Evolutionary conservation across 2,888 invertebrate species (phyloP).

Genomic region (Diloba caeruleocephala): DNA sequence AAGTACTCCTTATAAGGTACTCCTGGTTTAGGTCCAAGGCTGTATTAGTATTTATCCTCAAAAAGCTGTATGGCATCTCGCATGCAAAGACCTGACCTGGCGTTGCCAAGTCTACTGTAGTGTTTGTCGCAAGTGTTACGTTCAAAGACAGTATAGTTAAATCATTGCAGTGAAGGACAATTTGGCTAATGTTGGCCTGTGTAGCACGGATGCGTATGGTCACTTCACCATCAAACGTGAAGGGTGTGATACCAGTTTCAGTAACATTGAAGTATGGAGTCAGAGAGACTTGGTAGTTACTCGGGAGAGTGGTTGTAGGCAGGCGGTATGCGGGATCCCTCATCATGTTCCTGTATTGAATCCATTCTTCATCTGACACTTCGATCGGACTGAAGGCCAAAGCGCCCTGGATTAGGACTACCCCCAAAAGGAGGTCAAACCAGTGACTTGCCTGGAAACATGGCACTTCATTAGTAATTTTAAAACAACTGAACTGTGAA

Average conservation of each 20-base stretch:
- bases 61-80: conserved; percentile 67
- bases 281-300: conserved; percentile 86
- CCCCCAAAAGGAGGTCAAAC: conserved; percentile 67
- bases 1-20: conserved; percentile 91
- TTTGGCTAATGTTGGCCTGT: conserved; percentile 59
- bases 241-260: conserved; percentile 54
- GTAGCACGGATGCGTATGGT: conserved; percentile 67
- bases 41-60: conserved; percentile 64
- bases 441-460: conserved; percentile 70
- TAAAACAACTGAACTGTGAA: background rate
- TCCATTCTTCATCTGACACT: conserved; percentile 76
- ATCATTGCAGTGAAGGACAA: conserved; percentile 79
- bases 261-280: conserved; percentile 80
- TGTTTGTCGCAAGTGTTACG: conserved; percentile 51
- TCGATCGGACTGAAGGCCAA: conserved; percentile 72
- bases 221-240: conserved; percentile 81
- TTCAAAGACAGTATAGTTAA: conserved; percentile 77
- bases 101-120: conserved; percentile 48
- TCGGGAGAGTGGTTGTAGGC: conserved; percentile 83
- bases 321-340: conserved; percentile 79
- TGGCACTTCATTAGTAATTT: background rate
- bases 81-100: conserved; percentile 62
- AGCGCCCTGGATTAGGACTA: conserved; percentile 68
- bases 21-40: conserved; percentile 59
- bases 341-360: conserved; percentile 62